Percentiles rank a stretch among this genome's conserved stretches.
These are phyloP conservation scores for Myrmecobius fasciatus DNA, from an alignment of 2,113 vertebrate genomes.

Conservation along the genomic window DNA sequence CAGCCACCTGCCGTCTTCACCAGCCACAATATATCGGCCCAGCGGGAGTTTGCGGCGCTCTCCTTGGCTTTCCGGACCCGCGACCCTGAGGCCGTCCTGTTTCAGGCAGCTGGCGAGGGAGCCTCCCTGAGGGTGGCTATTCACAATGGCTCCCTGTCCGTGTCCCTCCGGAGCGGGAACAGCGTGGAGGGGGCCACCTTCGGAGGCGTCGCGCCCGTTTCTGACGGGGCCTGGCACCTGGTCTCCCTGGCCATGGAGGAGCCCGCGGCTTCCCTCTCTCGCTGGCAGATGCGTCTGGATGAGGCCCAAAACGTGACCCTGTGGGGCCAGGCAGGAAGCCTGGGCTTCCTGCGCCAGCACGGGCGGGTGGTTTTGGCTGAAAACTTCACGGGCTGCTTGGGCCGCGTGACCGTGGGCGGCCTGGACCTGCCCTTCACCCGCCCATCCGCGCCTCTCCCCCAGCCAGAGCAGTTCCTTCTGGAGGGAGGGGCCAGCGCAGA, in stretches of 20 bases:
- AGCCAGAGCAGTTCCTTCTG: slow-evolving; percentile 84
- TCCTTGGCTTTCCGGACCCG: slow-evolving; percentile 90
- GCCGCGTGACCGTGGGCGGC: slow-evolving; percentile 89
- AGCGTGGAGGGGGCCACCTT: slow-evolving; percentile 85
- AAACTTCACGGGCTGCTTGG: slow-evolving; percentile 93
- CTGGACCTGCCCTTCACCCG: slow-evolving; percentile 88
- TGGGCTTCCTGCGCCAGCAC: slow-evolving; percentile 88
- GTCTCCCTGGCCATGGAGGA: slow-evolving; percentile 86
- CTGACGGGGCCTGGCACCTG: slow-evolving; percentile 92
- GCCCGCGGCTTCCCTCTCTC: slow-evolving; percentile 72
- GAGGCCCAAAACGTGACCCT: slow-evolving; percentile 76
- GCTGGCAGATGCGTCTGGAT: slow-evolving; percentile 89
- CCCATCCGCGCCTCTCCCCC: slow-evolving; percentile 62
- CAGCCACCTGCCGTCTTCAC: slow-evolving; percentile 82
- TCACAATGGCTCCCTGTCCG: slow-evolving; percentile 87
- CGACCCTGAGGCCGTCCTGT: slow-evolving; percentile 86
- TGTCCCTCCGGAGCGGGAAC: slow-evolving; percentile 85
- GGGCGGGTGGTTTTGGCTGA: slow-evolving; percentile 84
- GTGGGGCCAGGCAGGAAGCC: slow-evolving; percentile 78
- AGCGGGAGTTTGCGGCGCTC: slow-evolving; percentile 82
- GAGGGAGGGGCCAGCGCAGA: slow-evolving; percentile 56
- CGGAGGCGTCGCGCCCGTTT: slow-evolving; percentile 77
- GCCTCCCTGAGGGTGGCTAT: slow-evolving; percentile 89
- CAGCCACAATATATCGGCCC: slow-evolving; percentile 82
- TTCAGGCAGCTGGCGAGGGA: slow-evolving; percentile 81